These are phyloP conservation scores for Gymnoscopelus braueri DNA, from an alignment of 2,797 vertebrate genomes.

Conservation along the genomic window DNA sequence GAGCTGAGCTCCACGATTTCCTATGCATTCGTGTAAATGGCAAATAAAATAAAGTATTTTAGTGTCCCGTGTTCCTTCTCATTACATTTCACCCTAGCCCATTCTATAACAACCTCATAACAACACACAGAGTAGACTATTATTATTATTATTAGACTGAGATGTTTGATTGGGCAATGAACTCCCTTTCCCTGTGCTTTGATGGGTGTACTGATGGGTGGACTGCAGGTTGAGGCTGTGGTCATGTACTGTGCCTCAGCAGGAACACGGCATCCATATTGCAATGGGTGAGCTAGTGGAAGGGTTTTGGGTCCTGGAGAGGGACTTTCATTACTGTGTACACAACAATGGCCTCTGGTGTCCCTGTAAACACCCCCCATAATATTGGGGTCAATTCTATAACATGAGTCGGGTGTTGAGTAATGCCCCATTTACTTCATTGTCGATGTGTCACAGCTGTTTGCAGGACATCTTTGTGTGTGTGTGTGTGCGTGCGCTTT, in stretches of 20 bases:
- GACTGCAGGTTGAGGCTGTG: constrained; percentile 22
- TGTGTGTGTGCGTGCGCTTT: not conserved
- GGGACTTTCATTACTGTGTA: constrained; percentile 7
- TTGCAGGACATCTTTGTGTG: constrained; percentile 24
- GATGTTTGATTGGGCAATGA: constrained; percentile 7
- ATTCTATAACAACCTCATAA: not conserved
- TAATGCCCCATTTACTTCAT: constrained; percentile 38
- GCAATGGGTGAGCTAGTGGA: not conserved
- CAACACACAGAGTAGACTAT: not conserved
- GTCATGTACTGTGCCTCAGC: constrained; percentile 34
- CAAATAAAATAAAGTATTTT: constrained; percentile 3
- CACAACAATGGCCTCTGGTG: constrained; percentile 8
- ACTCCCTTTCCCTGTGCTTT: constrained; percentile 3
- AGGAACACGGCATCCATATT: constrained; percentile 29
- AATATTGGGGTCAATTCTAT: constrained; percentile 17
- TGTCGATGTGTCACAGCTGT: constrained; percentile 22
- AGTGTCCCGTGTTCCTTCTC: constrained; percentile 12
- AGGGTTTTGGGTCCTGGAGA: not conserved
- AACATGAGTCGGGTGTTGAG: constrained; percentile 33
- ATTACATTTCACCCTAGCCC: constrained; percentile 23
- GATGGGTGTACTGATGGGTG: constrained; percentile 29
- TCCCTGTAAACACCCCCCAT: constrained; percentile 21
- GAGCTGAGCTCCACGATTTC: no score
- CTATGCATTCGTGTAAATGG: no score
- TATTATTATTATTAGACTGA: not conserved